Conservation (phyloP, 2,888 invertebrate genomes). For the Conops quadrifasciatus region DNA sequence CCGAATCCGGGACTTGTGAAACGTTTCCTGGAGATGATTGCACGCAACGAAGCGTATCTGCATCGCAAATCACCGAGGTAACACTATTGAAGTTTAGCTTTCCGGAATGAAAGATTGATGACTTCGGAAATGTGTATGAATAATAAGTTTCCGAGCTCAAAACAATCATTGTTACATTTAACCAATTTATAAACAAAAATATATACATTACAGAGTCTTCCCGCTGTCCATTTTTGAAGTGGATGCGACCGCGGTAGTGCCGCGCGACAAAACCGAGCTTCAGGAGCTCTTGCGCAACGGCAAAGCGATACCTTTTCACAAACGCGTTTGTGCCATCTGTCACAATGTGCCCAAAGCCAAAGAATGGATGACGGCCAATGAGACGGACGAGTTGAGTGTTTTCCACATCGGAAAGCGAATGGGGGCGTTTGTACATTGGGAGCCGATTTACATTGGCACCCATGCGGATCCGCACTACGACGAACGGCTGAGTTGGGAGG, state of each 20-base stretch:
- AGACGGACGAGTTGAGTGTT: constrained; percentile 76
- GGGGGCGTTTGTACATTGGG: constrained; percentile 85
- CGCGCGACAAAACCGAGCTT: constrained; percentile 77
- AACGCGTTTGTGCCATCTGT: constrained; percentile 87
- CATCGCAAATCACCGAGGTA: constrained; percentile 68
- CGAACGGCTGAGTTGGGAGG: constrained; percentile 93
- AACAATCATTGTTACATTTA: no score
- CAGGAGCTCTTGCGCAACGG: constrained; percentile 78
- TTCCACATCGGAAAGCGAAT: constrained; percentile 85
- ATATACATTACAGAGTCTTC: constrained; percentile 77
- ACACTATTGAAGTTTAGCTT: no score
- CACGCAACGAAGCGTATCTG: constrained; percentile 75
- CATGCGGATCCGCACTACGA: constrained; percentile 89
- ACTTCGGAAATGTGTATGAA: no score
- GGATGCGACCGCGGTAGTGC: constrained; percentile 71
- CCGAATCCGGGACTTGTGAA: constrained; percentile 83
- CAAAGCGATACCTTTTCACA: constrained; percentile 90
- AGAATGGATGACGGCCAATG: constrained; percentile 81
- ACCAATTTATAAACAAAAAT: no score
- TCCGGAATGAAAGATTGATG: neutral
- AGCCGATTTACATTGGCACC: constrained; percentile 92
- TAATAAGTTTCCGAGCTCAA: no score
- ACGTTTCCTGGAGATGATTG: constrained; percentile 86
- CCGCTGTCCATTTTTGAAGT: constrained; percentile 91
- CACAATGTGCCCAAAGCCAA: constrained; percentile 87